These are phyloP conservation scores for Hypomecis atomaria DNA, from an alignment of 2,888 invertebrate species.

Conservation along the genomic window DNA sequence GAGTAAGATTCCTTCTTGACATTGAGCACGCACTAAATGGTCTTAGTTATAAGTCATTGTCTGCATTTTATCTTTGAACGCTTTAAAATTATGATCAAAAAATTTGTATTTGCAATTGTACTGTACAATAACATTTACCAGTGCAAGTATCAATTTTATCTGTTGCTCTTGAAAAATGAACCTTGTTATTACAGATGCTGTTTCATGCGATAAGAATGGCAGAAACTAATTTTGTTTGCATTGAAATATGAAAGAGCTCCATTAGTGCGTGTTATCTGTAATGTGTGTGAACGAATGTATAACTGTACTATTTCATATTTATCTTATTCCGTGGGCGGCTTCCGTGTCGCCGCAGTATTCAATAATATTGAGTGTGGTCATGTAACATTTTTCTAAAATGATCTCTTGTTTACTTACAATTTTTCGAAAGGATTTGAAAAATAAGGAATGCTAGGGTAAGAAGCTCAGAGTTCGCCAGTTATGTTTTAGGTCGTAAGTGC, in stretches of 20 bases:
- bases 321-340: conserved; percentile 58
- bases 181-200: conserved; percentile 9
- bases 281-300: conserved; percentile 71
- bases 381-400: conserved; percentile 68
- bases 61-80: conserved; percentile 70
- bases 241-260: conserved; percentile 26
- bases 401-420: conserved; percentile 82
- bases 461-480: conserved; percentile 80
- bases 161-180: conserved; percentile 25
- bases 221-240: conserved; percentile 38
- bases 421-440: conserved; percentile 72
- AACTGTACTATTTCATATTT: conserved; percentile 59
- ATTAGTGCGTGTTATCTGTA: conserved; percentile 43
- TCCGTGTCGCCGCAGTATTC: conserved; percentile 60
- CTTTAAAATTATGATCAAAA: conserved; percentile 57
- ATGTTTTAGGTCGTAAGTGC: conserved; percentile 75
- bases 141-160: conserved; percentile 10
- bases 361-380: conserved; percentile 74
- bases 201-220: conserved; percentile 27
- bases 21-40: conserved; percentile 56
- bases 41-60: conserved; percentile 70
- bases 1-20: conserved; percentile 64
- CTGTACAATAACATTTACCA: conserved; percentile 26
- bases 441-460: conserved; percentile 51
- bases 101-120: conserved; percentile 35